Base-by-base conservation (phyloP, 2,888 invertebrate genomes). In the Polydrusus pterygomalis region DNA sequence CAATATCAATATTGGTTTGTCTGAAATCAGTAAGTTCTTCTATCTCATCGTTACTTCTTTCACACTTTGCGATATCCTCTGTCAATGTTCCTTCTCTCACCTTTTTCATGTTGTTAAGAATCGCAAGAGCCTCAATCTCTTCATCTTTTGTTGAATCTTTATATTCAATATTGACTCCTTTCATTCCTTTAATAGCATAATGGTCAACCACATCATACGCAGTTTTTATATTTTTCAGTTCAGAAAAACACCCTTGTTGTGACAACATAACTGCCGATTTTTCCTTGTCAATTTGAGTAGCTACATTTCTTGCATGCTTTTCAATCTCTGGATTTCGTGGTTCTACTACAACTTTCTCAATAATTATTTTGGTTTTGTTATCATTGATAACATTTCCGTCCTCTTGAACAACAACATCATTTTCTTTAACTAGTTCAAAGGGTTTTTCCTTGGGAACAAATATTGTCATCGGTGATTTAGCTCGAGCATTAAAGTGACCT, bases 401-500 rank as follows among this genome's bases (percentile, higher is more conserved):
- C 7, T 74, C 63, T 49, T 54, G 49, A 11, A 67, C 49, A 40
- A 69, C 67, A 11, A 51, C 62, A n/a, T 79, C 74, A 45, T 74
- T 64, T 49, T 74, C 51, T 10, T 20, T 11, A 9, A 15, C 15
- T 9, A 17, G 15, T 11, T 17, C 45, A 0, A 34, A 6, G 13
- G n/a, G 2, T 54, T 54, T 68, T 56, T 78, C 78, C 17, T 64
- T 70, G 0, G 87, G 87, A 43, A 87, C 83, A 74, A 82, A 87
- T 40, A 87, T 81, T 0, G 83, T 79, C 75, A 82, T 83, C 1
- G 87, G 87, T 0, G 87, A 86, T 71, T 80, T 82, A 0, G 85
- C 82, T 65, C 86, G 82, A 0, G 87, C 87, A 74, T 85, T 86
- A 74, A 85, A 87, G 78, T 87, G 87, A 0, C 87, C 87, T 74